Evolutionary conservation across 2,797 vertebrate species (phyloP).

Genomic region (Rachycentron canadum): DNA sequence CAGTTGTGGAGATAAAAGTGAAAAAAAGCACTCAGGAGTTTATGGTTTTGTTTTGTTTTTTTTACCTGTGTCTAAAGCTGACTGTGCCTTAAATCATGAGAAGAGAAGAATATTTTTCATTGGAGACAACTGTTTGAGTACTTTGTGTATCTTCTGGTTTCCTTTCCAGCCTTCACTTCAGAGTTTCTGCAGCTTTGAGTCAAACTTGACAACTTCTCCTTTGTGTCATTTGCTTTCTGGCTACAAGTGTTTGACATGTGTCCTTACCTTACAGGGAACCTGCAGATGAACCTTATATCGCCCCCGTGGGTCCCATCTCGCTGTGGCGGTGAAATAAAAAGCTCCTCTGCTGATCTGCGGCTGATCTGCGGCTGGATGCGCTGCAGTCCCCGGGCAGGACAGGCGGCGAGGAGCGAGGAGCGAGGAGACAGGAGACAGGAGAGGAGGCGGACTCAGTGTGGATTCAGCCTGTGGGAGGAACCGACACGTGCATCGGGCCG

Average conservation of each 20-base stretch:
- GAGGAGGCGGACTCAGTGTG: slow-evolving; percentile 44
- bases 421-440: slow-evolving; percentile 36
- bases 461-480: slow-evolving; percentile 19
- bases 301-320: slow-evolving; percentile 24
- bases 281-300: background rate
- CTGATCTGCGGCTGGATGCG: slow-evolving; percentile 40
- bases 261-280: slow-evolving; percentile 51
- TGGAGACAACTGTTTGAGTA: background rate
- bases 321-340: background rate
- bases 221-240: background rate
- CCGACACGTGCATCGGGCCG: background rate
- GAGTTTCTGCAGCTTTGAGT: background rate
- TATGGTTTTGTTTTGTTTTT: too few relatives aligned
- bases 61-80: background rate
- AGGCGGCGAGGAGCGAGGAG: background rate
- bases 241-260: background rate
- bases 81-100: background rate
- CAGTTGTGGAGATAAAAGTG: background rate
- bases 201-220: too few relatives aligned
- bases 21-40: background rate
- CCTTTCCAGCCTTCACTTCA: background rate
- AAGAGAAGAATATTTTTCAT: background rate
- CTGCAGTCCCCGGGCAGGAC: slow-evolving; percentile 10
- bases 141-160: too few relatives aligned
- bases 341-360: slow-evolving; percentile 37